These are phyloP conservation scores for Mandrillus leucophaeus DNA, from an alignment of 2,113 vertebrate genomes.

Conservation along the genomic window DNA sequence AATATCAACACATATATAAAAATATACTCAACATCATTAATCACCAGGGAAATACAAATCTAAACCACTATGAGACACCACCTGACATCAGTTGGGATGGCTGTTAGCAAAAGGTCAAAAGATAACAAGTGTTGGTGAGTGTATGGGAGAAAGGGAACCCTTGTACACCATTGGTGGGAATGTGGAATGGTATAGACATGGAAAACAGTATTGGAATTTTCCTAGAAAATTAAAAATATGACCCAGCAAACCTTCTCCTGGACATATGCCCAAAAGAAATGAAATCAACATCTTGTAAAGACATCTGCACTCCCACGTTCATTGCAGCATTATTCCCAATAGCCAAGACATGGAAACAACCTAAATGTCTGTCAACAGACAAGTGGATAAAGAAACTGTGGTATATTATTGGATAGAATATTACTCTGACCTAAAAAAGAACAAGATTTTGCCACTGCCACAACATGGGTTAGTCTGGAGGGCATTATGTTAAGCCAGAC, in stretches of 20 bases:
- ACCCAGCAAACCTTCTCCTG: neutral
- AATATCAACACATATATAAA: neutral
- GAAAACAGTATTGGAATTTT: neutral
- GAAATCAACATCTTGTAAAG: neutral
- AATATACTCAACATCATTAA: neutral
- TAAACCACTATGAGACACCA: neutral
- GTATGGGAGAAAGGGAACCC: neutral
- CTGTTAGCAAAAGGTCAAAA: neutral
- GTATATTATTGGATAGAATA: accelerated
- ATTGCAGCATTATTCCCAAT: neutral
- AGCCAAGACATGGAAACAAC: neutral
- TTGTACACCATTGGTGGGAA: neutral
- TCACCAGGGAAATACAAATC: neutral
- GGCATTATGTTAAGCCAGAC: neutral
- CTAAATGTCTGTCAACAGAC: neutral
- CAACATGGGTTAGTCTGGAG: neutral
- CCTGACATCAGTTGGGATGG: neutral
- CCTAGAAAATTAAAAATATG: neutral
- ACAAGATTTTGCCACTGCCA: neutral
- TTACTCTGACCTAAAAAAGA: neutral
- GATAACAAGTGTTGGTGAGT: neutral
- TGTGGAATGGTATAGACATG: neutral
- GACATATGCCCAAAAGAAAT: neutral
- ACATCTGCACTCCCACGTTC: neutral
- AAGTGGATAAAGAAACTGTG: neutral